These are phyloP conservation scores for Amphiprion clarkii DNA, from an alignment of 2,797 vertebrate genomes.

Conservation along the genomic window DNA sequence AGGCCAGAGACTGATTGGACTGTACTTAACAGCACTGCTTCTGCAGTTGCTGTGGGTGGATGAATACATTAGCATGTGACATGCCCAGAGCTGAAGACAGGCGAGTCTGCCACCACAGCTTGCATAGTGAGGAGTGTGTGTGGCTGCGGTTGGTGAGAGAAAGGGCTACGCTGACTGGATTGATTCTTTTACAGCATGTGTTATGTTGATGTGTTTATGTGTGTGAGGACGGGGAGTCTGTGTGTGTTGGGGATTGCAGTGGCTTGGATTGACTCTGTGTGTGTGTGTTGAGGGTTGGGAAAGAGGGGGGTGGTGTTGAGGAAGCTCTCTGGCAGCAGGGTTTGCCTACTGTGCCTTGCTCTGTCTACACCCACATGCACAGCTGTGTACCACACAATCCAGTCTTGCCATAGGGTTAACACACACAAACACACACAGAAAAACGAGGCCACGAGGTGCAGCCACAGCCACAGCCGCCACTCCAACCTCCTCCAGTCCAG, in stretches of 20 bases:
- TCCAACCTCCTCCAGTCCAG: constrained; percentile 27
- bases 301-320: constrained; percentile 43
- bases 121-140: constrained; percentile 27
- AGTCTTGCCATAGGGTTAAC: constrained; percentile 63
- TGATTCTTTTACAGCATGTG: constrained; percentile 63
- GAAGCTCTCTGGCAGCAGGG: constrained; percentile 78
- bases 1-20: constrained; percentile 75
- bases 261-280: constrained; percentile 37
- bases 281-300: constrained; percentile 25
- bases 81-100: constrained; percentile 68
- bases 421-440: constrained; percentile 31
- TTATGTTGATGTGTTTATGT: constrained; percentile 47
- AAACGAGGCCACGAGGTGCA: constrained; percentile 42
- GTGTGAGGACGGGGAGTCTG: constrained; percentile 15
- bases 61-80: constrained; percentile 79
- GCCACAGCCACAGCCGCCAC: constrained; percentile 24
- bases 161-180: constrained; percentile 57
- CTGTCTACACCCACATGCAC: constrained; percentile 77
- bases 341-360: constrained; percentile 69
- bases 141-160: constrained; percentile 38
- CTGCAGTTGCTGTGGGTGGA: constrained; percentile 75
- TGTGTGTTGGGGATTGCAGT: constrained; percentile 10
- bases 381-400: constrained; percentile 79
- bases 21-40: constrained; percentile 71
- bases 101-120: constrained; percentile 64